Conservation (phyloP, 2,888 invertebrate species). For the Tanytarsus gracilentus region DNA sequence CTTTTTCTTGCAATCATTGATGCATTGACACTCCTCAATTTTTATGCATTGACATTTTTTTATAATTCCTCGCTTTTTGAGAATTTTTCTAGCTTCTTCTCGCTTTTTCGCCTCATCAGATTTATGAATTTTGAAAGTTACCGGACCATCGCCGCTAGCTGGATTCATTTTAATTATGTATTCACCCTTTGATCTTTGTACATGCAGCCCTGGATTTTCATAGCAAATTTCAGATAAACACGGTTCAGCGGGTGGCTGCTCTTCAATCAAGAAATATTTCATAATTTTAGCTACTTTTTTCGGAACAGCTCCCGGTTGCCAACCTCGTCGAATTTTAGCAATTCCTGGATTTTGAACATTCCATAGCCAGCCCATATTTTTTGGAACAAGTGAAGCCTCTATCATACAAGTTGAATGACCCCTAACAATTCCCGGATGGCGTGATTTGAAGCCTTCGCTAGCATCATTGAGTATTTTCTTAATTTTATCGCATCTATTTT, state of each 20-base stretch:
- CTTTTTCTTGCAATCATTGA: slow-evolving; percentile 42
- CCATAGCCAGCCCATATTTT: slow-evolving; percentile 40
- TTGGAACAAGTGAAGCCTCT: slow-evolving; percentile 40
- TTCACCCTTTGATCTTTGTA: slow-evolving; percentile 55
- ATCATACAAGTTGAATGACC: slow-evolving; percentile 51
- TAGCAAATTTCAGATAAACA: background rate
- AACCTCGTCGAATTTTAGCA: slow-evolving; percentile 40
- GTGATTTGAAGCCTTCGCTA: slow-evolving; percentile 32
- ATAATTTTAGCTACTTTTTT: slow-evolving; percentile 40
- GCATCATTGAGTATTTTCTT: background rate
- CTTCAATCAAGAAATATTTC: slow-evolving; percentile 29
- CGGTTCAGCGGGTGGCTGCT: slow-evolving; percentile 32
- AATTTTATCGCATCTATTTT: slow-evolving; percentile 7
- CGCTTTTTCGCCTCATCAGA: slow-evolving; percentile 46
- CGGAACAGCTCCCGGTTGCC: slow-evolving; percentile 40
- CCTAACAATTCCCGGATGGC: slow-evolving; percentile 43
- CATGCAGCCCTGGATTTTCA: slow-evolving; percentile 43
- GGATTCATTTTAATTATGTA: slow-evolving; percentile 60
- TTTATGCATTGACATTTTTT: slow-evolving; percentile 47
- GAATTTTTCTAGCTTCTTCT: slow-evolving; percentile 48
- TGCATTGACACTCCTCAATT: slow-evolving; percentile 39
- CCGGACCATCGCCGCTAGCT: slow-evolving; percentile 51
- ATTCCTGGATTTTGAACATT: slow-evolving; percentile 33
- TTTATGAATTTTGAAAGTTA: slow-evolving; percentile 58
- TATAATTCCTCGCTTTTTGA: slow-evolving; percentile 48